A percentile compares a stretch with the other conserved stretches of the same genome.
Conservation (phyloP, 2,888 invertebrate species). For the Leptopilina myrica region DNA sequence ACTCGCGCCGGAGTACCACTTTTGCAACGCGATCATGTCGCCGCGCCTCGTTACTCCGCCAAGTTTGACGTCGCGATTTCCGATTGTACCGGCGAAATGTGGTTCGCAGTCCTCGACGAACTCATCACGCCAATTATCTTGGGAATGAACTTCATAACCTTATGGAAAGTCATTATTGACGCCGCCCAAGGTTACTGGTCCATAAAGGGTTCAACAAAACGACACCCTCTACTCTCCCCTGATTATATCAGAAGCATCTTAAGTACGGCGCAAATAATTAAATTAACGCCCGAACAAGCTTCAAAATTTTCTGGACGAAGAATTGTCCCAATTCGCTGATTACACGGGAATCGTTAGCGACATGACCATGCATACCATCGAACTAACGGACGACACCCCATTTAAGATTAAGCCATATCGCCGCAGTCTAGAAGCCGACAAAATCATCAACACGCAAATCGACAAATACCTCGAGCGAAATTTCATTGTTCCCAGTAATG, state of each 20-base stretch:
- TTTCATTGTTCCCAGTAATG: too few species aligned
- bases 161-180: too few species aligned
- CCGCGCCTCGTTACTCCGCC: neutral
- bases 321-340: neutral
- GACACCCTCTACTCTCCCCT: neutral
- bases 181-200: too few species aligned
- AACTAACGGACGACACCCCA: neutral
- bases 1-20: neutral
- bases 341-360: neutral
- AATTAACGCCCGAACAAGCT: neutral
- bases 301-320: neutral
- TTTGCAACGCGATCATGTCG: neutral
- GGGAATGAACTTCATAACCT: neutral
- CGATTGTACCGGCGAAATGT: neutral
- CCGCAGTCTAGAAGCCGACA: neutral
- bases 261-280: neutral
- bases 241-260: neutral
- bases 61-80: neutral
- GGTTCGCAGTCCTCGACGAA: constrained; percentile 12
- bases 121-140: neutral
- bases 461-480: too few species aligned
- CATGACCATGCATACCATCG: neutral
- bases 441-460: neutral
- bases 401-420: neutral
- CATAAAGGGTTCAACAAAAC: neutral